A percentile compares a stretch with the other conserved stretches of the same genome.
These are phyloP conservation scores for Chouioia cunea DNA, from an alignment of 2,888 invertebrate species.

Conservation along the genomic window DNA sequence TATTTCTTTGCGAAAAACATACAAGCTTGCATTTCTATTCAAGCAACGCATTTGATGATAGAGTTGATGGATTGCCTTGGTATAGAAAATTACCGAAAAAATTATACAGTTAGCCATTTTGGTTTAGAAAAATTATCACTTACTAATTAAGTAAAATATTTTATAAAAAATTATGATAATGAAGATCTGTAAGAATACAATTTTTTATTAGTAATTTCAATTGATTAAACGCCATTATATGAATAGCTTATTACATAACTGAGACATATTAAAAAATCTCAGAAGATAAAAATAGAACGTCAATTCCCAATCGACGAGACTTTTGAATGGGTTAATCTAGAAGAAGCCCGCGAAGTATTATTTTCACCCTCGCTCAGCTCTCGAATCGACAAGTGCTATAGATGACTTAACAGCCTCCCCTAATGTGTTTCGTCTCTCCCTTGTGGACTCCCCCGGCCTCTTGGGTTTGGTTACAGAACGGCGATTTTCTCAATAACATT, in stretches of 20 bases:
- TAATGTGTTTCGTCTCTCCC: conserved; percentile 41
- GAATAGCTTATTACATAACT: no score
- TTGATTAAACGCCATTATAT: no score
- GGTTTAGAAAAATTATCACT: no score
- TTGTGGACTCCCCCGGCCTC: conserved; percentile 14
- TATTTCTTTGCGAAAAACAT: conserved; percentile 20
- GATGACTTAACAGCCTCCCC: conserved; percentile 42
- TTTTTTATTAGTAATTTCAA: no score
- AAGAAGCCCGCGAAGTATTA: neutral
- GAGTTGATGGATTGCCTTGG: no score
- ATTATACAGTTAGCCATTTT: no score
- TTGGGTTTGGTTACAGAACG: conserved; percentile 5
- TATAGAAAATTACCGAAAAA: no score
- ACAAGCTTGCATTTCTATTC: conserved; percentile 21
- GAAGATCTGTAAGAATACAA: no score
- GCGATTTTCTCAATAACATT: conserved; percentile 40
- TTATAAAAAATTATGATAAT: no score
- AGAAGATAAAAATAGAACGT: conserved; percentile 17
- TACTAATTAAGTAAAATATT: no score
- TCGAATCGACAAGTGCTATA: conserved; percentile 40
- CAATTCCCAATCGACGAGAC: conserved; percentile 9
- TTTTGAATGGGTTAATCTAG: conserved; percentile 40
- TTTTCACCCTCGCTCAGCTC: neutral
- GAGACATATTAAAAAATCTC: conserved; percentile 2
- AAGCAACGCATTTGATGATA: neutral